Evolutionary conservation across 2,888 invertebrate species (phyloP), one percentile per base, ranked within the genome.

Genomic region (Ceramica pisi): DNA sequence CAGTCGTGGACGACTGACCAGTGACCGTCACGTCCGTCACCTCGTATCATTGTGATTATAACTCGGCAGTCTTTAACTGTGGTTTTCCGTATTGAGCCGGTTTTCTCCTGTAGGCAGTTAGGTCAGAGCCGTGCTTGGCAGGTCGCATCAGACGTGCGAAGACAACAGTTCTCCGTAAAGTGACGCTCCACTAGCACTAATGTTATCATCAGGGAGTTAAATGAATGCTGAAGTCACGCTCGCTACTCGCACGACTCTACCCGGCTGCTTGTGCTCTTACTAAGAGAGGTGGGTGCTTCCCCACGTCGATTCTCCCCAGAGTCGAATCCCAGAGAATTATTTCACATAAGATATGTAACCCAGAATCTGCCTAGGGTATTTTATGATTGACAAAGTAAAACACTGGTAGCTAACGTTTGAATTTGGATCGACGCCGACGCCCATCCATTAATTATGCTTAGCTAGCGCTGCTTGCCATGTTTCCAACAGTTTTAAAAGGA

Each of bases 1-100:
- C 70, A n/a, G 70, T 59, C 31, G 6, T 6, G 26, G 4, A 31
- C 31, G 31, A 31, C 70, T 70, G 70, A 35, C 59, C 51, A 57
- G 50, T 67, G 55, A 31, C 56, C 56, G 68, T 57, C 56, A 26
- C 26, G 55, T 21, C 56, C 56, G 68, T 57, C 56, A 26, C 26
- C 67, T 41, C 46, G 38, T 10, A 7, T 6, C 35, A 4, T n/a
- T 53, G 31, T 35, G 35, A 68, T 23, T 16, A 44, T 65, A 51
- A 44, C 21, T 21, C 21, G 48, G 48, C n/a, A 14, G 66, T 41
- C 41, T 65, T 26, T 38, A 44, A 55, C 46, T 2, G 26, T 67
- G 26, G 26, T 23, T 26, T 55, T 38, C 23, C 14, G 55, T 7
- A 35, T 55, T 21, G 66, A 26, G 16, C 21, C 48, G 26, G 14